These are phyloP conservation scores for Ailuropoda melanoleuca DNA, from an alignment of 2,113 vertebrate species.

Conservation along the genomic window DNA sequence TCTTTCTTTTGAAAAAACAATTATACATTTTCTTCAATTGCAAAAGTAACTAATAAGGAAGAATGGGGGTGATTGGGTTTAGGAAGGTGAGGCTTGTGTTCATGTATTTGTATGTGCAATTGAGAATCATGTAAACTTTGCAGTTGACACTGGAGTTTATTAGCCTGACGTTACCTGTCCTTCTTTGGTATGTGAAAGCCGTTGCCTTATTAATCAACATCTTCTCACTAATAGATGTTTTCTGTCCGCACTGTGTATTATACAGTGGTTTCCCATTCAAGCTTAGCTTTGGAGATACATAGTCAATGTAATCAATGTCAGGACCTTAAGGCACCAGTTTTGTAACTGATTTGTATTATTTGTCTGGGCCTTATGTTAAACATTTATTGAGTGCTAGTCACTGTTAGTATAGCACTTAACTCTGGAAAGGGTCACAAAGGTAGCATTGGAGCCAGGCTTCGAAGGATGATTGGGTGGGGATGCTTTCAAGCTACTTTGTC, in stretches of 20 bases:
- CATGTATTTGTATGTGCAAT: not conserved
- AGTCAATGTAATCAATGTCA: not conserved
- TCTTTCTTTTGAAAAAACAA: not conserved
- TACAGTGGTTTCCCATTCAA: not conserved
- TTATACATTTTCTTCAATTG: not conserved
- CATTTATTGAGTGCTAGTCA: not conserved
- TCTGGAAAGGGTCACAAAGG: not conserved
- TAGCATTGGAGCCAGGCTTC: not conserved
- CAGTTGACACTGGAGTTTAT: not conserved
- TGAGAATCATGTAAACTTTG: not conserved
- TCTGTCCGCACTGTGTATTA: not conserved
- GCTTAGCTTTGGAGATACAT: constrained; percentile 21
- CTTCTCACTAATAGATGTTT: not conserved
- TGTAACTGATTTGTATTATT: constrained; percentile 16
- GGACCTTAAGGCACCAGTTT: not conserved
- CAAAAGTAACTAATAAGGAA: not conserved
- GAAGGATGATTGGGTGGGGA: not conserved
- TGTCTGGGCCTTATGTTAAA: not conserved
- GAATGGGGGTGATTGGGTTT: not conserved
- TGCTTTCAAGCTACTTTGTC: not conserved
- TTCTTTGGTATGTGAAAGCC: not conserved
- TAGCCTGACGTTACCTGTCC: not conserved
- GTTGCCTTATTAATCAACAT: not conserved
- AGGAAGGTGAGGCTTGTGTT: not conserved
- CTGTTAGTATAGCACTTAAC: not conserved